Conservation (phyloP, 2,797 vertebrate species). For the Anisognathus igniventris region DNA sequence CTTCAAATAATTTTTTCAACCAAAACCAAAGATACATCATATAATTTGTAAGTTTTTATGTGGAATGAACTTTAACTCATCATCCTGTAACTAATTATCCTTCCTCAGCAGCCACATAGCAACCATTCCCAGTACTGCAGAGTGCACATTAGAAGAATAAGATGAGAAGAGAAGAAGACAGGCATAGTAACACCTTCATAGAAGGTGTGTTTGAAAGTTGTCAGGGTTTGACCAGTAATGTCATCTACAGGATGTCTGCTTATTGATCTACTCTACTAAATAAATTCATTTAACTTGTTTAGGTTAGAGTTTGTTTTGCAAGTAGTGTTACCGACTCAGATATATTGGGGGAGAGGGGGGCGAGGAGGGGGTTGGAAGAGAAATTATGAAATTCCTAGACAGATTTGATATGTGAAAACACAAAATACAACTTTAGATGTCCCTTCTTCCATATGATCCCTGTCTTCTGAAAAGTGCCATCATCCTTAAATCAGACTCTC, state of each 20-base stretch:
- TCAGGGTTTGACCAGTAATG: not conserved
- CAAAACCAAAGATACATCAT: not conserved
- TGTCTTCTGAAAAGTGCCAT: not conserved
- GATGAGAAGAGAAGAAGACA: not conserved
- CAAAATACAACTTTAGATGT: not conserved
- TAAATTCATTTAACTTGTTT: not conserved
- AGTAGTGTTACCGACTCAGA: not conserved
- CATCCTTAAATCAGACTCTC: not conserved
- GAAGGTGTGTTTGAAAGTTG: not conserved
- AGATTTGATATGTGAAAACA: not conserved
- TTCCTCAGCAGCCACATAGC: not conserved
- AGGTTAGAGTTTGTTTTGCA: not conserved
- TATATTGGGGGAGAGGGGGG: no score
- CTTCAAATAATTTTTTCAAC: not conserved
- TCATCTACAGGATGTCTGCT: not conserved
- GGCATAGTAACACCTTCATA: not conserved
- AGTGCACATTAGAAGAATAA: not conserved
- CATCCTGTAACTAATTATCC: not conserved
- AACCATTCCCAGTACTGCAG: not conserved
- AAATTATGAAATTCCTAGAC: not conserved
- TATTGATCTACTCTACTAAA: not conserved
- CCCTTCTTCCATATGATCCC: not conserved
- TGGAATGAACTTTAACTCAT: not conserved
- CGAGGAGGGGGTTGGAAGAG: fast-evolving
- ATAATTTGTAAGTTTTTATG: not conserved